Conservation (phyloP, 2,797 vertebrate genomes). For the Cirrhinus molitorella region DNA sequence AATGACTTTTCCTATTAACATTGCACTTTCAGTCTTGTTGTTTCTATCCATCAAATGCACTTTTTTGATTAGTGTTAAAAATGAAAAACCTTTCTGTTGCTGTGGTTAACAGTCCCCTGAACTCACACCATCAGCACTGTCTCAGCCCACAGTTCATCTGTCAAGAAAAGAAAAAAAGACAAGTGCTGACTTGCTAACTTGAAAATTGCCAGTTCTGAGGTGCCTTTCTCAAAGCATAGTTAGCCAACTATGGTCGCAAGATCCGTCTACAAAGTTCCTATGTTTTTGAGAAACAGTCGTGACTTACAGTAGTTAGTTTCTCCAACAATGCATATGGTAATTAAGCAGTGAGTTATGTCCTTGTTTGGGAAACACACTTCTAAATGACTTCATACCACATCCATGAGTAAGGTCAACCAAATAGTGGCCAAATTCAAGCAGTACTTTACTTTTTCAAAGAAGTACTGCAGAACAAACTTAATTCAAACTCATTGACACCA, state of each 20-base stretch:
- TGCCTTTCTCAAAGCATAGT: not conserved
- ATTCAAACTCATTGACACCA: too few relatives aligned
- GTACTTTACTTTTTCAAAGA: not conserved
- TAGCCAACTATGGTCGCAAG: not conserved
- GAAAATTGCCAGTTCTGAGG: not conserved
- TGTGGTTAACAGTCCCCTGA: not conserved
- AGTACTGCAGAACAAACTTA: not conserved
- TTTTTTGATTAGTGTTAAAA: not conserved
- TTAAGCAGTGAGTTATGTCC: not conserved
- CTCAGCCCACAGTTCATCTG: not conserved
- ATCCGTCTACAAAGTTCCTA: not conserved
- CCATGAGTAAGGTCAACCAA: not conserved
- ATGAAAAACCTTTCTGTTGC: conserved; percentile 11
- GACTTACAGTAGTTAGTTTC: not conserved
- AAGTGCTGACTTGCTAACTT: not conserved
- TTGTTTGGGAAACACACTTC: not conserved
- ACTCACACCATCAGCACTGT: not conserved
- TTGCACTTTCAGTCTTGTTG: not conserved
- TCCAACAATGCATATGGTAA: not conserved
- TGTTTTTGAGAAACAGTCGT: not conserved
- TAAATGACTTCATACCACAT: not conserved
- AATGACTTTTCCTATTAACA: not conserved
- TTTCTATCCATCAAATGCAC: not conserved
- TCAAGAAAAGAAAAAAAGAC: too few relatives aligned
- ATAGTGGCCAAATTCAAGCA: not conserved